Percentiles rank a stretch among this genome's conserved stretches.
These are phyloP conservation scores for Pseudomyrmex dendroicus DNA, from an alignment of 1,140 invertebrate genomes.

Conservation along the genomic window DNA sequence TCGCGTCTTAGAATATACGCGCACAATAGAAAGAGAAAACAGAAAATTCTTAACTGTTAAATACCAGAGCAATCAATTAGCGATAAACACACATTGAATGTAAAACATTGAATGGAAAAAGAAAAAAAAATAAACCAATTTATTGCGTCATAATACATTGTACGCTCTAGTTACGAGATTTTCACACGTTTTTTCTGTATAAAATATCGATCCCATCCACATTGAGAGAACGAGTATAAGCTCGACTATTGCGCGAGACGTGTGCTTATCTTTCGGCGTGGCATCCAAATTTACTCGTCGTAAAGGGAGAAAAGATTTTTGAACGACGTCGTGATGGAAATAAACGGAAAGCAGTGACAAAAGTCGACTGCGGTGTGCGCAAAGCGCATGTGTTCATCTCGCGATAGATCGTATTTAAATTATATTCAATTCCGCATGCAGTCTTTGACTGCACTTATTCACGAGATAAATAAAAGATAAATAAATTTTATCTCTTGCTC, in stretches of 20 bases:
- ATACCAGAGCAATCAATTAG: too few relatives aligned
- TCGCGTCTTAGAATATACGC: too few relatives aligned
- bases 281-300: constrained; percentile 69
- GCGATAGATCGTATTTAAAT: constrained; percentile 10
- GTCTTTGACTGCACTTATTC: neutral
- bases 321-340: constrained; percentile 51
- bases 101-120: too few relatives aligned
- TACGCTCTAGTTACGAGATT: constrained; percentile 37
- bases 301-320: constrained; percentile 37
- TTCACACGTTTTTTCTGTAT: constrained; percentile 26
- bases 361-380: neutral
- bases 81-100: too few relatives aligned
- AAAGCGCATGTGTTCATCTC: neutral
- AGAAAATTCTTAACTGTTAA: too few relatives aligned
- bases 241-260: constrained; percentile 56
- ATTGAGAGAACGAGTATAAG: constrained; percentile 51
- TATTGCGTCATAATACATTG: neutral
- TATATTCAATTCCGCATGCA: neutral
- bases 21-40: too few relatives aligned
- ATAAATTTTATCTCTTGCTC: too few relatives aligned
- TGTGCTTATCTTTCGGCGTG: constrained; percentile 63
- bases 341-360: constrained; percentile 14
- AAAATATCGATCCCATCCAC: constrained; percentile 66
- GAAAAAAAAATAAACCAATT: neutral
- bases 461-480: neutral